Base-by-base conservation (phyloP, 2,113 vertebrate species). In the Acrocephalus arundinaceus region DNA sequence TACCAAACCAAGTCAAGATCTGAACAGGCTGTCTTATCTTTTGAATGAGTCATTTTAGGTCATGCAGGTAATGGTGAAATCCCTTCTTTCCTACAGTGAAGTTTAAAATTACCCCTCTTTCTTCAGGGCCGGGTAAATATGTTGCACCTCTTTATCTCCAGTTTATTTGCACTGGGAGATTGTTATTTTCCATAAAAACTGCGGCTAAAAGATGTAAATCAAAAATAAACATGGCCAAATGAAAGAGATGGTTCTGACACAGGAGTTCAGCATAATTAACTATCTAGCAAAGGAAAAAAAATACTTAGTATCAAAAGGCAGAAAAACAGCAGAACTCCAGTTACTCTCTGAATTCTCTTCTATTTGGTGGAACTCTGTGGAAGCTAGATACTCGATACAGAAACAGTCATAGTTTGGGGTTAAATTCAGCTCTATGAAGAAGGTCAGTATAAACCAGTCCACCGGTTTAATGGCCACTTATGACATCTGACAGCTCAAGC, bases 21-120 rank as follows among this genome's bases (percentile, higher is more conserved):
- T 94, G 78, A 96, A 95, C 25, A 95, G 76, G 89, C 71, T 80
- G 93, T 80, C 91, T 97, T 97, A 96, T 95, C 62, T 97, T 94
- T n/a, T 27, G 59, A 82, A 91, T 59, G 81, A 95, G 33, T 74
- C 43, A 79, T 81, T 95, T 80, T 67, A 91, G 88, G 81, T 74
- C 91, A 79, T 43, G 66, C 30, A 87, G 79, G 93, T 67, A 54
- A 76, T 45, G 58, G 28, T 84, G 71, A 49, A 58, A 84, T 46
- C 16, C 61, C 78, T 88, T 89, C 86, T 96, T 95, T 93, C 73
- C 89, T 82, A 78, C 65, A 46, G 46, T 8, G 14, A 77, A 90
- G 57, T 48, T 88, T 81, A 24, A 97, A 95, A 72, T 63, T 43
- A 62, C 55, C 11, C 25, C 71, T 86, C 33, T n/a, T 85, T 85